Evolutionary conservation across 2,888 invertebrate genomes (phyloP).

Genomic region (Nysson spinosus): DNA sequence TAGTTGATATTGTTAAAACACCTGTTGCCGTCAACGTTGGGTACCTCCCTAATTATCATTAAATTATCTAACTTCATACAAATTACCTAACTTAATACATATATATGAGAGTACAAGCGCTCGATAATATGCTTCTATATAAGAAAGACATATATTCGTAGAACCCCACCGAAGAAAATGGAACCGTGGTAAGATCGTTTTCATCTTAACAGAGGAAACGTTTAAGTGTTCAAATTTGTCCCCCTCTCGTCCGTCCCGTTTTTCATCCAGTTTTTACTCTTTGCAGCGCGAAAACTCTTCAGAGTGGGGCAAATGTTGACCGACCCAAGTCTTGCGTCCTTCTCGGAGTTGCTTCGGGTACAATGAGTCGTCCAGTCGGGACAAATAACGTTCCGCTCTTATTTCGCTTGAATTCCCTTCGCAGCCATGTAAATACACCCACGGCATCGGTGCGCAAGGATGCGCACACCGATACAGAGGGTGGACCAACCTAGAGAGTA

Average conservation of each 20-base stretch:
- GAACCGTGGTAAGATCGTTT: no score
- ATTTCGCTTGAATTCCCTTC: conserved; percentile 42
- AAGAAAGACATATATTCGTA: no score
- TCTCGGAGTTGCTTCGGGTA: conserved; percentile 30
- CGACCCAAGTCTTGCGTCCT: conserved; percentile 22
- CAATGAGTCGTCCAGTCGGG: conserved; percentile 41
- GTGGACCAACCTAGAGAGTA: no score
- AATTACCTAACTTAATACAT: no score
- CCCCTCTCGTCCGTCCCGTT: background rate
- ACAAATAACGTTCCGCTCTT: conserved; percentile 42
- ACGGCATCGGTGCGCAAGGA: background rate
- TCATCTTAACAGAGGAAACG: background rate
- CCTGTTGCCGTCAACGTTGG: no score
- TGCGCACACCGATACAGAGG: no score
- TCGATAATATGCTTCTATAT: no score
- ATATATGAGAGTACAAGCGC: no score
- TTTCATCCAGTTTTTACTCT: background rate
- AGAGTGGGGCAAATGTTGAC: conserved; percentile 39
- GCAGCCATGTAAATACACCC: conserved; percentile 38
- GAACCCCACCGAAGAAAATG: no score
- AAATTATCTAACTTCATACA: no score
- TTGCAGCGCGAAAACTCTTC: conserved; percentile 21
- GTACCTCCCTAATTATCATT: no score
- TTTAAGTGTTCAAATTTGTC: conserved; percentile 2
- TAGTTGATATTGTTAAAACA: no score